phyloP scores from a whole-genome alignment of 35 echinoderm and acorn worm species.

The Apostichopus californicus region DNA sequence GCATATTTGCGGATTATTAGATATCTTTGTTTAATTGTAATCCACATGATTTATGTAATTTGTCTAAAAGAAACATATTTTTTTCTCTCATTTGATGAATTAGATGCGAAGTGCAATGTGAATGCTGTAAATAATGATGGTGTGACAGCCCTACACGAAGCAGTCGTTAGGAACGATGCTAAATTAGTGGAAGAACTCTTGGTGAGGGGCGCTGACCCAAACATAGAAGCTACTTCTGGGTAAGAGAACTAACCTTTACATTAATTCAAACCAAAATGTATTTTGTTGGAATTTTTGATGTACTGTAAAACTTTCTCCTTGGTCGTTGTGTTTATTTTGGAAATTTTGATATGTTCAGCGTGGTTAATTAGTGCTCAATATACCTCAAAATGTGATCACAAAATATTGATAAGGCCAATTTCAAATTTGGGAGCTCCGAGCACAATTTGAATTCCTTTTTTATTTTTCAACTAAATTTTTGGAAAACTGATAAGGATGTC shows the following conservation, averaged over 20 bases:
- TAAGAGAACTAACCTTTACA: conserved; percentile 8
- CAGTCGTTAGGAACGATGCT: conserved; percentile 75
- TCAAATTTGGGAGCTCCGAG: too few relatives aligned
- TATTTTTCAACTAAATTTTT: too few relatives aligned
- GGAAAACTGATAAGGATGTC: too few relatives aligned
- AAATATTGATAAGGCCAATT: too few relatives aligned
- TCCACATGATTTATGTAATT: not conserved
- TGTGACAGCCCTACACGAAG: conserved; percentile 87
- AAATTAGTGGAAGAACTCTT: conserved; percentile 73
- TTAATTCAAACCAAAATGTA: too few relatives aligned
- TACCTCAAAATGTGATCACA: too few relatives aligned
- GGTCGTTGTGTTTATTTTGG: too few relatives aligned
- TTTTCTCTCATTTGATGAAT: not conserved
- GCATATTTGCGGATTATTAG: not conserved
- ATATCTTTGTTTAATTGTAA: not conserved
- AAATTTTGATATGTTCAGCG: too few relatives aligned
- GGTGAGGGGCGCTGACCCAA: conserved; percentile 56
- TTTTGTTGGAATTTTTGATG: too few relatives aligned
- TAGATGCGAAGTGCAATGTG: conserved; percentile 68
- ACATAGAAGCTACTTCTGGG: conserved; percentile 73
- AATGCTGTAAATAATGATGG: conserved; percentile 84
- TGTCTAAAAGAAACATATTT: not conserved
- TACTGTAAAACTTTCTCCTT: too few relatives aligned
- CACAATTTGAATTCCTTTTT: too few relatives aligned
- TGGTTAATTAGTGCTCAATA: too few relatives aligned